Base-by-base conservation (phyloP, 2,797 vertebrate species). In the Spheniscus humboldti region DNA sequence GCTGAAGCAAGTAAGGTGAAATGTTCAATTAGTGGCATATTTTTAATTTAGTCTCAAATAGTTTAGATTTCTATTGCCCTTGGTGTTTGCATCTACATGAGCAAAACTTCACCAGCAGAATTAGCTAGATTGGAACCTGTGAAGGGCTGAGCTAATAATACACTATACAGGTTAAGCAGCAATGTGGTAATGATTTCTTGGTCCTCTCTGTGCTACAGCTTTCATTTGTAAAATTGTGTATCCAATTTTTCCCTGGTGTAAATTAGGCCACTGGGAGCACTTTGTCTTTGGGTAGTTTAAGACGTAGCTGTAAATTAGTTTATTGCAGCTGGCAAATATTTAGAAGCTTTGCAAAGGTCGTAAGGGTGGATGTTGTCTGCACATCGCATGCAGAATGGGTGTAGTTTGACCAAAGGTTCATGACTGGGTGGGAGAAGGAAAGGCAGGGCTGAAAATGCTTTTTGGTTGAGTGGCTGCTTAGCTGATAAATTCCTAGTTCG, bases 271-370 rank as follows among this genome's bases (percentile, higher is more conserved):
- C 86, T 94, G 93, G 92, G 93, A 96, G 56, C 78, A 8, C 64
- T 97, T 91, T 86, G 88, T 94, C 80, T 87, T 87, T 83, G 84
- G 88, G 90, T 94, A 64, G 75, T 83, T 95, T 47, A 69, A 92
- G 94, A 48, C 45, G 24, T 25, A 96, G 67, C 78, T 93, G 91
- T 86, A 80, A 95, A 96, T 96, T 47, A 95, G 78, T 96, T 96
- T 96, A 93, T 92, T 96, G 96, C 78, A 93, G 78, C 93, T 93
- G 94, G 86, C 81, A 89, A 89, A 78, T 66, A 41, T 39, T 80
- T 35, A 31, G 96, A 57, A 92, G 72, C 93, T 85, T 79, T 80
- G 93, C 84, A 88, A n/a, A 97, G 93, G 88, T 96, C 57, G 4
- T 18, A 15, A 78, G 85, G 86, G 76, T 93, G 85, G 52, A 69